Percentiles rank a stretch among this genome's conserved stretches.
These are phyloP conservation scores for Sitta carolinensis DNA, from an alignment of 2,797 vertebrate genomes.

Conservation along the genomic window DNA sequence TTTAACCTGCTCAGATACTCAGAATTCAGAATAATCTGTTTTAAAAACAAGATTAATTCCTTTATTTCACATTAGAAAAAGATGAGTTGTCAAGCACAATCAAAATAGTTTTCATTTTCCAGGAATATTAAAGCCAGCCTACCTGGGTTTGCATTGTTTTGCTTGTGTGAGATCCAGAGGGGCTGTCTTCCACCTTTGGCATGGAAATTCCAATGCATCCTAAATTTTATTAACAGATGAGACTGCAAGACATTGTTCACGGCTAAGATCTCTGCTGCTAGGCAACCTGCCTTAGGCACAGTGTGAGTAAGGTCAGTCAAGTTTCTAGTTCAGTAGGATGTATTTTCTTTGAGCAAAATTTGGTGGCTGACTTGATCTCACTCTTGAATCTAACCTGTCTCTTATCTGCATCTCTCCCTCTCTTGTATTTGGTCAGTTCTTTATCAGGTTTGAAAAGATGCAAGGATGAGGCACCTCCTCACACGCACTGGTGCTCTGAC, in stretches of 20 bases:
- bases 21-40: not conserved
- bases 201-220: not conserved
- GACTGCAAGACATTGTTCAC: not conserved
- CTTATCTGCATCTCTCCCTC: not conserved
- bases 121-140: not conserved
- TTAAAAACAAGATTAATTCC: not conserved
- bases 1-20: not conserved
- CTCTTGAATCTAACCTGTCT: not conserved
- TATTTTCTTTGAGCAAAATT: slow-evolving; percentile 1
- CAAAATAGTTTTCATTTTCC: not conserved
- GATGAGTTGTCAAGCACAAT: not conserved
- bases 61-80: not conserved
- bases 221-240: not conserved
- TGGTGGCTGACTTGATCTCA: not conserved
- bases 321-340: not conserved
- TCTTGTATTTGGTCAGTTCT: not conserved
- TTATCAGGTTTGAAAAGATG: not conserved
- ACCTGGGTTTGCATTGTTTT: not conserved
- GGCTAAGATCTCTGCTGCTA: slow-evolving; percentile 34
- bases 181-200: not conserved
- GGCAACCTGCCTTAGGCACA: slow-evolving; percentile 8
- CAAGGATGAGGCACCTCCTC: not conserved
- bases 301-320: not conserved
- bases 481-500: not conserved
- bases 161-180: not conserved